phyloP scores from a whole-genome alignment of 2,113 vertebrate genomes.

The Genyomyrus donnyi region DNA sequence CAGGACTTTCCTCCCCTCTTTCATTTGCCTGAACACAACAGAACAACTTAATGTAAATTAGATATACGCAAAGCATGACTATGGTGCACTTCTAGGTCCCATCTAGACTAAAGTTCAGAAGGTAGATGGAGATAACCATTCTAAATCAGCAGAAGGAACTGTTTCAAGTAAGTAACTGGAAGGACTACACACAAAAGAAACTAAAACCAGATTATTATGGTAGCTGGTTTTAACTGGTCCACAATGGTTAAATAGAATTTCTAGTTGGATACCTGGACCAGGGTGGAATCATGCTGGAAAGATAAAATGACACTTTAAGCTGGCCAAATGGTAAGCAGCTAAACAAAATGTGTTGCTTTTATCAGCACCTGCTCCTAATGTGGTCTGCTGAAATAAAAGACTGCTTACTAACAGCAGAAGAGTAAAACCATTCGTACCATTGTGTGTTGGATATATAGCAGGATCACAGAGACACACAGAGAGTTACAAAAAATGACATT shows the following conservation, averaged over 20 bases:
- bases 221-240: background rate
- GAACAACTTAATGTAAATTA: background rate
- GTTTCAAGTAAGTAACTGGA: background rate
- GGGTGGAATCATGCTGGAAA: background rate
- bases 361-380: background rate
- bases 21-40: background rate
- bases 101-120: background rate
- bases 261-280: background rate
- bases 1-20: background rate
- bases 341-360: background rate
- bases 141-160: background rate
- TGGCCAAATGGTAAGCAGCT: background rate
- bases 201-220: background rate
- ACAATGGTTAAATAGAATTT: background rate
- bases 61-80: background rate
- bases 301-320: background rate
- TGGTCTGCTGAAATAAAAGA: background rate
- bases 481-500: background rate
- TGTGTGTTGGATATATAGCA: background rate
- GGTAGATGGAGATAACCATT: background rate
- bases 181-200: too few relatives aligned
- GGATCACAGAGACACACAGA: background rate
- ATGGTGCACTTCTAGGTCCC: background rate
- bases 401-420: background rate
- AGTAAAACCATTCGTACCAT: background rate